Base-by-base conservation (phyloP, 2,797 vertebrate species). In the Malurus leucopterus region DNA sequence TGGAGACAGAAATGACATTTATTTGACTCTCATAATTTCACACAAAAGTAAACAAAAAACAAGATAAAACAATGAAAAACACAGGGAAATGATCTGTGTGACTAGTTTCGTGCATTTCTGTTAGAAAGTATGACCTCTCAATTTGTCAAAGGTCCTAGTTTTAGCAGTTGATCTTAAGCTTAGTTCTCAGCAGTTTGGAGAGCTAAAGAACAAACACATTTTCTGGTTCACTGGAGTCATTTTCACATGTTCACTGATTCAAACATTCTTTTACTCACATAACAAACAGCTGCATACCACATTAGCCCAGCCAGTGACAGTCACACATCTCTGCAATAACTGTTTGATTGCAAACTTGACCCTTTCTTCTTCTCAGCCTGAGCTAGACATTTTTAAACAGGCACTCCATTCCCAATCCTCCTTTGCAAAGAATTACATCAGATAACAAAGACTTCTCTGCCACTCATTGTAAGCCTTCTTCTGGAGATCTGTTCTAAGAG, bases 341-440 rank as follows among this genome's bases (percentile, higher is more conserved):
- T 97, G 97, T 97, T 96, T 97, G 97, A 97, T 97, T 97, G 97
- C 96, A 97, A 97, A 96, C 97, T 96, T 97, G 97, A 98, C 97
- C 97, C 96, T 95, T 96, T 96, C 95, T 96, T 96, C 95, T 96
- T 96, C 97, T 97, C 95, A 96, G 95, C 93, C 97, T 96, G 95
- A 96, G 96, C 96, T 95, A 96, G 96, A 96, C 96, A 94, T 97
- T 97, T 97, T 97, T 97, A 97, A 97, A 96, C 95, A 97, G 96
- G 93, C 96, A 96, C 95, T 96, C 96, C 50, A 95, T 96, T 97
- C 95, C 95, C 96, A 97, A 96, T 96, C 95, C 97, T 96, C 95
- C 97, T 97, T 97, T 97, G 97, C 96, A 97, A 96, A 97, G 96
- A 97, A 98, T 97, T 97, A 98, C 98, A 98, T 97, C 97, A 97